Evolutionary conservation across 2,888 invertebrate genomes (phyloP), one percentile per base, ranked within the genome.

Genomic region (Buathra laborator): DNA sequence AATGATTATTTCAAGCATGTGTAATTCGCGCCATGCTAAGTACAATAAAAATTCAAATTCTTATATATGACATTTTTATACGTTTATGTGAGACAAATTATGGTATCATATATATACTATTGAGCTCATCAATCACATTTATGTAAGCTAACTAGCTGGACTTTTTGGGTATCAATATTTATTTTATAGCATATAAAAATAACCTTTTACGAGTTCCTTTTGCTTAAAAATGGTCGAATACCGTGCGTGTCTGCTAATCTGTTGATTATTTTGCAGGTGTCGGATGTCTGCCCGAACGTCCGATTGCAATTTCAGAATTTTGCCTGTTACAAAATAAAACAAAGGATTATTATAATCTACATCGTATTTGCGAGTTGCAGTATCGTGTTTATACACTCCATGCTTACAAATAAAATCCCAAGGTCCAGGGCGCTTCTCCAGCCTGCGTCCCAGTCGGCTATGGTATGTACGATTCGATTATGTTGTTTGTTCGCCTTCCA

Each of bases 401-500:
- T 56, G 19, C 7, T 56, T 56, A 56, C 56, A 56, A 10, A 56
- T 6, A 10, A 56, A 56, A 56, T 56, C 56, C 56, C 56, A 44
- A 5, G 3, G 10, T n/a, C 48, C 48, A 4, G 48, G 48, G 3
- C 48, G n/a, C 10, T 10, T 48, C 37, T 68, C 46, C 68, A 48
- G 24, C 14, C 29, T 12, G 14, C 14, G 46, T 0, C 68, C 51
- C n/a, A 32, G n/a, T 14, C 32, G n/a, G 16, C 51, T 70, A 3
- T 70, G 51, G 16, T 70, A n/a, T n/a, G n/a, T n/a, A 70, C 2
- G 70, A 70, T 16, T 70, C 70, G 2, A 51, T 51, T 0, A 70
- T 37, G 14, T 70, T 70, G 16, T 70, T 70, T 0, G 70, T 70
- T 3, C 70, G n/a, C 10, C 24, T 9, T 10, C 68, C 68, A 1